A percentile compares a stretch with the other conserved stretches of the same genome.
These are phyloP conservation scores for Pangasius krempfi DNA, from an alignment of 2,797 vertebrate genomes.

Conservation along the genomic window DNA sequence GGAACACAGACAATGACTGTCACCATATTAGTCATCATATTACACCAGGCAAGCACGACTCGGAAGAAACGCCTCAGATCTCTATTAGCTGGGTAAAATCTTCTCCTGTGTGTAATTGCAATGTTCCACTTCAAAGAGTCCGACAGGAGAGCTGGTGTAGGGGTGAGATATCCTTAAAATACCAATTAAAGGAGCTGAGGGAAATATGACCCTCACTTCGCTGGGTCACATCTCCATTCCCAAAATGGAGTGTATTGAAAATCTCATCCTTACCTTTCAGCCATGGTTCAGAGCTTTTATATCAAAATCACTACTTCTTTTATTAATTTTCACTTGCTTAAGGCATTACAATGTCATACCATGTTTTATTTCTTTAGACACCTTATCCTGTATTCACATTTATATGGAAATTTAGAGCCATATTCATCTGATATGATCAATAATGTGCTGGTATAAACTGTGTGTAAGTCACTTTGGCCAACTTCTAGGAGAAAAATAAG, in stretches of 20 bases:
- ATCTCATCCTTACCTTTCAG: constrained; percentile 59
- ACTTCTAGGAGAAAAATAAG: neutral
- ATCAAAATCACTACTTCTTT: constrained; percentile 52
- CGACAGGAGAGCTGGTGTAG: constrained; percentile 56
- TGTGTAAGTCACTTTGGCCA: neutral
- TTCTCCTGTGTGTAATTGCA: constrained; percentile 63
- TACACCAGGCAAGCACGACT: constrained; percentile 50
- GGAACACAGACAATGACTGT: constrained; percentile 52
- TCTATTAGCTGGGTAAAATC: constrained; percentile 58
- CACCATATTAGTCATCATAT: constrained; percentile 53
- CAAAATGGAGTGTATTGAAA: constrained; percentile 54
- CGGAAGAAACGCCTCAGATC: constrained; percentile 55
- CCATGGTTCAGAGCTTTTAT: constrained; percentile 61
- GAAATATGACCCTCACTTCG: constrained; percentile 58
- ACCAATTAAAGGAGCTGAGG: constrained; percentile 61
- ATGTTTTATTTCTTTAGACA: constrained; percentile 41
- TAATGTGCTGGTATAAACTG: neutral
- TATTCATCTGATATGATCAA: constrained; percentile 44
- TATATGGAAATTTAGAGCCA: constrained; percentile 29
- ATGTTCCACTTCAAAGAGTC: constrained; percentile 63
- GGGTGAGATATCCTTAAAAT: constrained; percentile 63
- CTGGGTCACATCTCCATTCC: constrained; percentile 54
- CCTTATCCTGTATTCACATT: constrained; percentile 40
- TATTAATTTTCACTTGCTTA: constrained; percentile 58
- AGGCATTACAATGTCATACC: constrained; percentile 54